Percentiles rank a stretch among this genome's conserved stretches.
These are phyloP conservation scores for Synanthedon andrenaeformis DNA, from an alignment of 2,888 invertebrate genomes.

Conservation along the genomic window DNA sequence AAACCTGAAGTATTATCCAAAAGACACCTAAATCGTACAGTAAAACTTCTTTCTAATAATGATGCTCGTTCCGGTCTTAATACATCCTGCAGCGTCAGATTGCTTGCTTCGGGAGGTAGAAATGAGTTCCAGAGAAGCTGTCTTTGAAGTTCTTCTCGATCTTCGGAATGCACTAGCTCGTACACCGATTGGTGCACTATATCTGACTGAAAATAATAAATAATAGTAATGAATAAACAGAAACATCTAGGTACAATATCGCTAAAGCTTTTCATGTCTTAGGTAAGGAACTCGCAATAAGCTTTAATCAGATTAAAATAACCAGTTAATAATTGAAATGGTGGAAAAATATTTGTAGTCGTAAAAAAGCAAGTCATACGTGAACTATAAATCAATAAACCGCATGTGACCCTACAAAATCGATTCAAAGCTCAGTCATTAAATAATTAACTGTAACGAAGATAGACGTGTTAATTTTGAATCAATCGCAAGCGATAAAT, in stretches of 20 bases:
- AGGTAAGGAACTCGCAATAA: neutral
- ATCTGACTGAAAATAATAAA: conserved; percentile 85
- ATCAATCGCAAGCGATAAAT: conserved; percentile 18
- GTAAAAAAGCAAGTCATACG: conserved; percentile 44
- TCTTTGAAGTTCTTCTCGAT: conserved; percentile 95
- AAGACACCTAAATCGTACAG: conserved; percentile 98
- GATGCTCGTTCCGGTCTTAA: conserved; percentile 90
- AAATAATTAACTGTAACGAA: conserved; percentile 64
- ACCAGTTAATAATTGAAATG: neutral
- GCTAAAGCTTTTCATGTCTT: conserved; percentile 1
- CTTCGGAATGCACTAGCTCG: conserved; percentile 98
- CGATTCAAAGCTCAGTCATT: conserved; percentile 56
- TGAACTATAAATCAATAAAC: conserved; percentile 60
- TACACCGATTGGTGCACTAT: conserved; percentile 99
- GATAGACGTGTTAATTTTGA: conserved; percentile 56
- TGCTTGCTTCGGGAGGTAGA: conserved; percentile 82
- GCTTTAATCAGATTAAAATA: neutral
- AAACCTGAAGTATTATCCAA: conserved; percentile 99
- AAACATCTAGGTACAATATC: conserved; percentile 2
- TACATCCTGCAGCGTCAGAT: conserved; percentile 85
- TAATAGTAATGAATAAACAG: conserved; percentile 2
- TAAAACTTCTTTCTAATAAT: conserved; percentile 95
- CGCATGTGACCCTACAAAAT: conserved; percentile 52
- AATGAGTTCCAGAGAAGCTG: conserved; percentile 96
- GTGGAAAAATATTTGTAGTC: neutral